Evolutionary conservation across 2,797 vertebrate genomes (phyloP).

Genomic region (Micrastur ruficollis): DNA sequence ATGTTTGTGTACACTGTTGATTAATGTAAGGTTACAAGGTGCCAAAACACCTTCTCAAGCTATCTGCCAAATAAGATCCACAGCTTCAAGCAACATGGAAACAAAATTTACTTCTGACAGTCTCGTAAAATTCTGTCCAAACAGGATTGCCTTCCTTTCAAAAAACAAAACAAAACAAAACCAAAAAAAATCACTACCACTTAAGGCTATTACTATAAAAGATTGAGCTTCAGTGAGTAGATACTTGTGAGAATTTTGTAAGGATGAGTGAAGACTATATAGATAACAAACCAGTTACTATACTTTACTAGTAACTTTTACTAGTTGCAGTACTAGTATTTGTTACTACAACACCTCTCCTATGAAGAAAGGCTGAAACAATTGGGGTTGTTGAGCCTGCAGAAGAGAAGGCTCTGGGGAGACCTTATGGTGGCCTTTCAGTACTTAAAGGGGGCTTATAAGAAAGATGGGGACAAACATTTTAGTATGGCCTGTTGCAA

Average conservation of each 20-base stretch:
- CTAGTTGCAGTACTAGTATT: background rate
- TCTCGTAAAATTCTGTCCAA: background rate
- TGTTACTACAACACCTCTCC: background rate
- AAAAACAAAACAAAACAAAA: background rate
- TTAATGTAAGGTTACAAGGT: conserved; percentile 27
- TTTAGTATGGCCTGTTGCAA: background rate
- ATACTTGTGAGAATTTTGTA: background rate
- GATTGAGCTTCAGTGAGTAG: background rate
- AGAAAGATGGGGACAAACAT: background rate
- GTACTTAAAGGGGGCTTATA: background rate
- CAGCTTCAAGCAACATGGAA: background rate
- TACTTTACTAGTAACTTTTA: background rate
- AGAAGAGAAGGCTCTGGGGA: background rate
- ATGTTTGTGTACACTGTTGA: background rate
- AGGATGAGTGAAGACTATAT: background rate
- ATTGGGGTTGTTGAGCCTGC: background rate
- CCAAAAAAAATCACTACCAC: background rate
- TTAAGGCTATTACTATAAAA: background rate
- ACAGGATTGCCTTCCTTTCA: background rate
- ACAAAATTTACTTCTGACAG: conserved; percentile 1
- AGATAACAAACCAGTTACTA: background rate
- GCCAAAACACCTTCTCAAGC: conserved; percentile 13
- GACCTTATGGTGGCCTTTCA: background rate
- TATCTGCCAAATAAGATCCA: background rate
- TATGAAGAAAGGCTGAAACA: background rate